Conservation (phyloP, 2,797 vertebrate genomes). For the Hirundo rustica region DNA sequence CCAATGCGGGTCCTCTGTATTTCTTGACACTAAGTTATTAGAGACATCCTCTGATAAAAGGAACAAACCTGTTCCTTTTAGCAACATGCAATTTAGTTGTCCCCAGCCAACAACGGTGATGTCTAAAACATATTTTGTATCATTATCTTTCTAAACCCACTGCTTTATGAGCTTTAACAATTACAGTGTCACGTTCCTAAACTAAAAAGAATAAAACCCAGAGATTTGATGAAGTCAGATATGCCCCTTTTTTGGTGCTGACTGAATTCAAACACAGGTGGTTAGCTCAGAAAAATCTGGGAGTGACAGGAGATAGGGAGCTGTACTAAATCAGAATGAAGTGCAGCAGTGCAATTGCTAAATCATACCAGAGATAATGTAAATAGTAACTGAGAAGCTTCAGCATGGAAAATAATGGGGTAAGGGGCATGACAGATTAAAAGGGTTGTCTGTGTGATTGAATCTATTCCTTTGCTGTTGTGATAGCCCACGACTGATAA, state of each 20-base stretch:
- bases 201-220: not conserved
- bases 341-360: not conserved
- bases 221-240: not conserved
- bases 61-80: not conserved
- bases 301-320: not conserved
- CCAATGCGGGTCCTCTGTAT: not conserved
- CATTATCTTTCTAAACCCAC: not conserved
- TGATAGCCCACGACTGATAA: not conserved
- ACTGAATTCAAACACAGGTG: not conserved
- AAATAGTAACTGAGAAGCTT: not conserved
- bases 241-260: not conserved
- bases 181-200: not conserved
- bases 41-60: not conserved
- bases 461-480: not conserved
- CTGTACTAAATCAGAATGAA: not conserved
- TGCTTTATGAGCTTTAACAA: not conserved
- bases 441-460: not conserved
- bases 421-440: not conserved
- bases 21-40: not conserved
- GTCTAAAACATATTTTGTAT: not conserved
- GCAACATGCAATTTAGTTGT: not conserved
- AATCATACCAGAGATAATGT: not conserved
- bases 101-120: not conserved
- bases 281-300: not conserved
- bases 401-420: not conserved